These are phyloP conservation scores for Jaculus jaculus DNA, from an alignment of 2,113 vertebrate genomes.

Conservation along the genomic window DNA sequence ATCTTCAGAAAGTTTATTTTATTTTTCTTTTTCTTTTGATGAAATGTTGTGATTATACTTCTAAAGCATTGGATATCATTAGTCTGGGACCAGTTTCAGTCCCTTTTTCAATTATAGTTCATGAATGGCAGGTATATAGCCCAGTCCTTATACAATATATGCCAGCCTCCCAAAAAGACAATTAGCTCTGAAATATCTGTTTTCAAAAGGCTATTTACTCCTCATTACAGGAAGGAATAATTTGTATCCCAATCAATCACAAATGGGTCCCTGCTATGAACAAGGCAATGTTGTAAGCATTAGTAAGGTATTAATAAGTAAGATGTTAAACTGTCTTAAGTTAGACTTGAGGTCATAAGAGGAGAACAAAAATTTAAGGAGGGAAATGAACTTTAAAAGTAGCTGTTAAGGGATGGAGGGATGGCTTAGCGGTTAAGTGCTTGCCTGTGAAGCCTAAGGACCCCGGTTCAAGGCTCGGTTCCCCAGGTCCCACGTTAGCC, in stretches of 20 bases:
- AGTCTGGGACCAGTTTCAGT: constrained; percentile 23
- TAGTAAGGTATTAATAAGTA: not conserved
- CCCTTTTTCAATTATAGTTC: not conserved
- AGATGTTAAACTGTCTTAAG: not conserved
- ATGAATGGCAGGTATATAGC: not conserved
- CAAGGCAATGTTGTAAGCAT: not conserved
- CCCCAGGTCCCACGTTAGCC: too few relatives aligned
- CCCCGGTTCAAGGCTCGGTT: too few relatives aligned
- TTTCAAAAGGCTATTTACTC: constrained; percentile 6
- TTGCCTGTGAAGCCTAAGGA: too few relatives aligned
- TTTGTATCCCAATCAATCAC: not conserved
- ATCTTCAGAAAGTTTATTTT: constrained; percentile 18
- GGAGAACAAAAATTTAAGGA: not conserved
- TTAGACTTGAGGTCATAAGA: not conserved
- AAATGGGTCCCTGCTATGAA: not conserved
- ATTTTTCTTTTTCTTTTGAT: not conserved
- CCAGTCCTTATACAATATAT: not conserved
- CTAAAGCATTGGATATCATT: constrained; percentile 28
- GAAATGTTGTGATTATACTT: not conserved
- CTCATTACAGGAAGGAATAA: not conserved
- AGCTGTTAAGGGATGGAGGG: not conserved
- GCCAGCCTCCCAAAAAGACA: constrained; percentile 14
- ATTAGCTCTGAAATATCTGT: not conserved
- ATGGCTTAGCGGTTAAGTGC: too few relatives aligned
- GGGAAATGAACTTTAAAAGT: not conserved